Evolutionary conservation across 1,140 invertebrate species (phyloP), one percentile per base, ranked within the genome.

Genomic region (Eupeodes corollae): DNA sequence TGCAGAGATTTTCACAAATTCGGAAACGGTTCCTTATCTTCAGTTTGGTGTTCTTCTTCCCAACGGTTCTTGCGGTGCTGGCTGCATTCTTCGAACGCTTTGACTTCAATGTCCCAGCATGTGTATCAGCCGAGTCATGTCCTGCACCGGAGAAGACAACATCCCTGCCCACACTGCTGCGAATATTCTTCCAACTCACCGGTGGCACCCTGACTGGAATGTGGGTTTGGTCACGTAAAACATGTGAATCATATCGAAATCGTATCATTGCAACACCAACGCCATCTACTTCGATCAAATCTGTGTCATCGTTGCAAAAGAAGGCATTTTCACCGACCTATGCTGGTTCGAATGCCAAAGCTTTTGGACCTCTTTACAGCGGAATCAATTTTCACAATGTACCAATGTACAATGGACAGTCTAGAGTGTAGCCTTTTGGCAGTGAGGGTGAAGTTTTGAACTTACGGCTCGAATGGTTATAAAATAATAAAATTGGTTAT

Each of bases 171-270:
- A 55, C 84, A 12, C 73, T 79, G 6, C 56, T 79, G n/a, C 68
- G 86, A 52, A 77, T 88, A 40, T 82, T 90, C 56, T 75, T 88
- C 62, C 81, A 80, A 12, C 69, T 92, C 21, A 79, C 85, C 13
- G 83, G 86, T 31, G 90, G 90, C 5, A 79, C 90, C 6, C 82
- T 88, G 8, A 86, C 86, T 0, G 86, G 86, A 0, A 82, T 90
- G 66, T 93, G 90, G 90, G 88, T 91, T 33, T 90, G 88, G 85
- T 91, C 88, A 1, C 79, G 83, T 1, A 94, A 94, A 59, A 92
- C 90, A 0, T 80, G 86, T 42, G 63, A 68, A 14, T 68, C 63
- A 32, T 68, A 68, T 43, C 54, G 65, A 12, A 61, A 51, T 44
- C 59, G 63, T 0, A 37, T 68, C 38, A 55, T 58, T 2, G 49